These are phyloP conservation scores for Meriones unguiculatus DNA, from an alignment of 2,113 vertebrate species.

Conservation along the genomic window DNA sequence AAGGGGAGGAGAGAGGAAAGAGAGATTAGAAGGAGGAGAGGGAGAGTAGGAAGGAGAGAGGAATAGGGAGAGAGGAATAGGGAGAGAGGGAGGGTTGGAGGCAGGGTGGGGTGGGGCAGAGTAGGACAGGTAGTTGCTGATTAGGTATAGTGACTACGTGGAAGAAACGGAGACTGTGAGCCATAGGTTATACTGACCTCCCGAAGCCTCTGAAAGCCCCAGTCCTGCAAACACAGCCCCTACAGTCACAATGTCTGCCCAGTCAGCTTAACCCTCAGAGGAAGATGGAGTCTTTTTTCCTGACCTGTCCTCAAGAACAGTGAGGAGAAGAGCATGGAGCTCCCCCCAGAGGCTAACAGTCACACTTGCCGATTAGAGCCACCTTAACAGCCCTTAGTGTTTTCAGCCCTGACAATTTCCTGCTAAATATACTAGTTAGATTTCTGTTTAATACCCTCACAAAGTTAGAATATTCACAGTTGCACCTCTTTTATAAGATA, in stretches of 20 bases:
- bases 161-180: not conserved
- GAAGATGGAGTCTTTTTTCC: not conserved
- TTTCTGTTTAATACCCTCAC: not conserved
- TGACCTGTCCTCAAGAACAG: conserved; percentile 9
- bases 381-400: accelerated
- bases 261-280: not conserved
- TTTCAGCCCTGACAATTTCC: not conserved
- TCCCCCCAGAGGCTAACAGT: conserved; percentile 64
- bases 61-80: too few relatives aligned
- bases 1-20: too few relatives aligned
- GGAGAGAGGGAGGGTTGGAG: too few relatives aligned
- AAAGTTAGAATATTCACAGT: not conserved
- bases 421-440: not conserved
- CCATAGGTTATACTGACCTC: not conserved
- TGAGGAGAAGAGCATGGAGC: conserved; percentile 51
- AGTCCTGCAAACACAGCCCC: not conserved
- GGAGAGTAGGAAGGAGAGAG: too few relatives aligned
- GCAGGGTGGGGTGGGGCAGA: not conserved
- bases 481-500: not conserved
- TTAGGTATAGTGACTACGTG: not conserved
- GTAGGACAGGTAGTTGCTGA: not conserved
- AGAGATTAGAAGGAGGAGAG: too few relatives aligned
- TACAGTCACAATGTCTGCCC: not conserved
- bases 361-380: not conserved
- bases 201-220: not conserved